phyloP scores from a whole-genome alignment of 2,888 invertebrate genomes.

The Caenorhabditis angaria region DNA sequence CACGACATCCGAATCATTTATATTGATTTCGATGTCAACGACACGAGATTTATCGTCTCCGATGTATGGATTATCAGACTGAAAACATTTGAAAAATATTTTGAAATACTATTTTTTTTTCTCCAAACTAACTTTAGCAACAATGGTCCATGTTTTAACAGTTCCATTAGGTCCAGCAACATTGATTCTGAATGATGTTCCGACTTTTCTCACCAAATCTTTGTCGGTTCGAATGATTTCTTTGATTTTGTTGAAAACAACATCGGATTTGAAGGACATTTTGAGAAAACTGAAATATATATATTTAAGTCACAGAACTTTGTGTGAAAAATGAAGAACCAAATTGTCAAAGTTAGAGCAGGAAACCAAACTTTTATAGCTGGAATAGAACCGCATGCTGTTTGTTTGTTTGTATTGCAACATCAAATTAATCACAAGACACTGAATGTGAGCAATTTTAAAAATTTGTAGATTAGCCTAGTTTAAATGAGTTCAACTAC shows the following conservation, averaged over 20 bases:
- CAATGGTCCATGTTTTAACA: conserved; percentile 83
- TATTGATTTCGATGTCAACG: conserved; percentile 78
- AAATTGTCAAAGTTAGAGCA: too few species aligned
- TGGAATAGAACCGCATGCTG: too few species aligned
- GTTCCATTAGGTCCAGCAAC: conserved; percentile 81
- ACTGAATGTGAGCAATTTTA: too few species aligned
- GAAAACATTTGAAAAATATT: background rate
- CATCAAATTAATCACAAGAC: too few species aligned
- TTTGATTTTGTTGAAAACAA: conserved; percentile 84
- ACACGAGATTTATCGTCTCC: conserved; percentile 47
- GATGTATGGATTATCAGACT: conserved; percentile 45
- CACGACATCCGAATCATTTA: conserved; percentile 87
- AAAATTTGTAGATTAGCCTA: too few species aligned
- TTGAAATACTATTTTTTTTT: background rate
- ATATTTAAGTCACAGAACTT: too few species aligned
- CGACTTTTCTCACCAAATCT: conserved; percentile 83
- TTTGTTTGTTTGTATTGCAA: too few species aligned
- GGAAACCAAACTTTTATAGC: too few species aligned
- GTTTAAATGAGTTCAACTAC: too few species aligned
- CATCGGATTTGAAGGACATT: conserved; percentile 81
- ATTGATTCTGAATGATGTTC: conserved; percentile 87
- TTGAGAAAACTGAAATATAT: background rate
- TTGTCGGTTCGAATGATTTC: conserved; percentile 61
- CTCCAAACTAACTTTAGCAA: conserved; percentile 78
- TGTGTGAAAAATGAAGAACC: too few species aligned